Base-by-base conservation (phyloP, 1,140 invertebrate genomes). In the Listronotus bonariensis region DNA sequence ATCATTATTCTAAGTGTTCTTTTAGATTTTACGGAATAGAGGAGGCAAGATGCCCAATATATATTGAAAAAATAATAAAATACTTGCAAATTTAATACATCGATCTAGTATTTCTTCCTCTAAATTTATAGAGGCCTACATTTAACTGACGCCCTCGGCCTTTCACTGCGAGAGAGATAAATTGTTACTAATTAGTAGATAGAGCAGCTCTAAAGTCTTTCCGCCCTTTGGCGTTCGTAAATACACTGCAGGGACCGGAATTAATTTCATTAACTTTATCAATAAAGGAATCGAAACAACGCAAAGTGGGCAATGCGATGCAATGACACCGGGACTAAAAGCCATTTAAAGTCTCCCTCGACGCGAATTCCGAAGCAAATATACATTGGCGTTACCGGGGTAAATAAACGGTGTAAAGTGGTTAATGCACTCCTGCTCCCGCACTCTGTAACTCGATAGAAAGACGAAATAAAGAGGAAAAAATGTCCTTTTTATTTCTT, bases 211-310 rank as follows among this genome's bases (percentile, higher is more conserved):
- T 58, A 58, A 58, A 58, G 43, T 46, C 55, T 48, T 58, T 46
- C 55, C 42, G 55, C 55, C 43, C 55, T 58, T 58, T 26, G 55
- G 20, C 2, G 17, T 36, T 34, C 55, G 34, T 48, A 48, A 58
- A 52, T 49, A 57, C 40, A 54, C 34, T 52, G 32, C 45, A 40
- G 58, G 52, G 57, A 46, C 45, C 45, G 41, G 64, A 63, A 62
- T 67, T 67, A 69, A 69, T 69, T 69, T 69, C 68, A 67, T 69
- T 69, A 64, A 69, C 68, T 63, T 67, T 64, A 65, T 69, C 68
- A 65, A 65, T 68, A 53, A 54, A 52, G 43, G 57, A 65, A 68
- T 65, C 67, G 51, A 14, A 18, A 34, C 51, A 32, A 51, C 18
- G 31, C 48, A 51, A 15, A n/a, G 20, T 36, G 31, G n/a, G 32